phyloP scores from a whole-genome alignment of 1,140 invertebrate genomes.

The Leptinotarsa defecta region DNA sequence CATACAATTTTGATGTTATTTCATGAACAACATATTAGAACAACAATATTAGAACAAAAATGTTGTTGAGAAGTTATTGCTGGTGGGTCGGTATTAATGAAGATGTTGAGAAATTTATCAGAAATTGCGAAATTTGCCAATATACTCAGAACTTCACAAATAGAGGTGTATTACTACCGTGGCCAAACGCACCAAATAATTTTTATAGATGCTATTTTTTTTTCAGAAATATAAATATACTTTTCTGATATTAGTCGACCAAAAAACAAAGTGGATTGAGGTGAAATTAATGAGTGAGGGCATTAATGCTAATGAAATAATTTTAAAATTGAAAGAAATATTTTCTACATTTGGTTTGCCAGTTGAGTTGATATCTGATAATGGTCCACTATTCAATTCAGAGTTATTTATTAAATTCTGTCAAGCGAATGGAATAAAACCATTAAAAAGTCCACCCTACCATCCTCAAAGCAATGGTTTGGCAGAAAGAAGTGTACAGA shows the following conservation, averaged over 20 bases:
- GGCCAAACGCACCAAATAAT: neutral
- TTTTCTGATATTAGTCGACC: constrained; percentile 19
- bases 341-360: constrained; percentile 50
- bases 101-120: too few relatives aligned
- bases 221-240: neutral
- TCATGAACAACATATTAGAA: too few relatives aligned
- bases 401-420: constrained; percentile 46
- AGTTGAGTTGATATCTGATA: constrained; percentile 55
- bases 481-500: constrained; percentile 51
- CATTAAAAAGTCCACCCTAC: constrained; percentile 46
- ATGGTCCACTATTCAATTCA: constrained; percentile 54
- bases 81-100: too few relatives aligned
- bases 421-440: constrained; percentile 45
- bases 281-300: constrained; percentile 29
- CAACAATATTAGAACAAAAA: too few relatives aligned
- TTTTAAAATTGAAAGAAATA: constrained; percentile 28
- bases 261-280: constrained; percentile 34
- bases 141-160: too few relatives aligned
- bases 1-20: neutral
- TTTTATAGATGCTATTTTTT: neutral
- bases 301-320: constrained; percentile 21
- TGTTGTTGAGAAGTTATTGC: too few relatives aligned
- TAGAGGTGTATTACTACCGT: neutral
- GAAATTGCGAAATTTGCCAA: too few relatives aligned
- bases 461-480: constrained; percentile 58